These are phyloP conservation scores for Orthosia incerta DNA, from an alignment of 2,888 invertebrate genomes.

Conservation along the genomic window DNA sequence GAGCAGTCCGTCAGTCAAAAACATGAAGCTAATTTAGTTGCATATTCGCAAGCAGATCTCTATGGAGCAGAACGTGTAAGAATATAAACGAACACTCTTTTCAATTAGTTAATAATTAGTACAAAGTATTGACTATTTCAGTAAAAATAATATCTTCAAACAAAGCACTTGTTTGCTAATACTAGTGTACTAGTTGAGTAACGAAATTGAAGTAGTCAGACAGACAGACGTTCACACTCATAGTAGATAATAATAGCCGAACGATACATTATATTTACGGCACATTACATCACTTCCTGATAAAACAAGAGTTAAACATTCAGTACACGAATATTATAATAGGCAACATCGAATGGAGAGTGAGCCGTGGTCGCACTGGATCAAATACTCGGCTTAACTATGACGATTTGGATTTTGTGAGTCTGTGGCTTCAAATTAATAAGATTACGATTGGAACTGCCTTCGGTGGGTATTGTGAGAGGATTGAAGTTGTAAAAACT, in stretches of 20 bases:
- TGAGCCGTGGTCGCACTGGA: neutral
- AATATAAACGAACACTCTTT: too few species aligned
- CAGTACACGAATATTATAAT: constrained; percentile 25
- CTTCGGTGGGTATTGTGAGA: neutral
- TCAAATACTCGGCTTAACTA: constrained; percentile 35
- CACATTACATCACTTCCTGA: constrained; percentile 41
- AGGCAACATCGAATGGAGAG: constrained; percentile 8
- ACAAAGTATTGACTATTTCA: neutral
- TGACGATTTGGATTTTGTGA: constrained; percentile 27
- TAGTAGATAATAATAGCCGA: constrained; percentile 31
- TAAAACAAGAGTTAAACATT: constrained; percentile 31
- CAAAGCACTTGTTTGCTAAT: too few species aligned
- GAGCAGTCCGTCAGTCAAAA: too few species aligned
- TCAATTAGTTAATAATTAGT: too few species aligned
- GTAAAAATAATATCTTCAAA: constrained; percentile 8
- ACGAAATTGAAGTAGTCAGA: constrained; percentile 36
- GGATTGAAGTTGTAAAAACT: neutral
- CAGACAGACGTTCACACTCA: constrained; percentile 33
- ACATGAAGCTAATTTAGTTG: too few species aligned
- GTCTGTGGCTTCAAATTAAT: constrained; percentile 54
- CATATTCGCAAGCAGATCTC: too few species aligned
- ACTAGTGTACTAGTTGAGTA: constrained; percentile 3
- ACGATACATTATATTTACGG: constrained; percentile 26
- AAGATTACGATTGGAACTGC: constrained; percentile 25
- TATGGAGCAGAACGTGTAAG: too few species aligned